Percentiles rank a stretch among this genome's conserved stretches.
These are phyloP conservation scores for Cheirogaleus major DNA, from an alignment of 2,797 vertebrate species.

Conservation along the genomic window DNA sequence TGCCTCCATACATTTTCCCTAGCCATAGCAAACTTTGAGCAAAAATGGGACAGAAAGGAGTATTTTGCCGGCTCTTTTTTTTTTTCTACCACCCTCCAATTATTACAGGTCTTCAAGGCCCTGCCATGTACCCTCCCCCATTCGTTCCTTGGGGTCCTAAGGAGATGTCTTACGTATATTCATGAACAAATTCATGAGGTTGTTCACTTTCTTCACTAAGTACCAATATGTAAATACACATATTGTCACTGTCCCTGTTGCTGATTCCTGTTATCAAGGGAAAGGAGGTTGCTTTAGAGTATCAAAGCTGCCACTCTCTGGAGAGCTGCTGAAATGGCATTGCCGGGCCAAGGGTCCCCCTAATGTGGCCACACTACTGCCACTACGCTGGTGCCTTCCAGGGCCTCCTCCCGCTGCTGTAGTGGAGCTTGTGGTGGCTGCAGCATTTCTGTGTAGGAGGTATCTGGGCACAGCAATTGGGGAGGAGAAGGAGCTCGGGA, in stretches of 20 bases:
- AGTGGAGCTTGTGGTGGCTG: neutral
- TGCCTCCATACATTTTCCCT: neutral
- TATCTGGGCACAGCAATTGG: neutral
- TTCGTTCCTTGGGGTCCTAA: neutral
- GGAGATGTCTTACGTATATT: fast-evolving
- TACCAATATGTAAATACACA: neutral
- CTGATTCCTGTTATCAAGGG: neutral
- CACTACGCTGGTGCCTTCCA: neutral
- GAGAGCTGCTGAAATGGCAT: neutral
- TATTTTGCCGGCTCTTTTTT: neutral
- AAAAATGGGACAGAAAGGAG: neutral
- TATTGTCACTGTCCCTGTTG: neutral
- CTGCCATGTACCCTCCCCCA: neutral
- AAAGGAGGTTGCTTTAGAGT: neutral
- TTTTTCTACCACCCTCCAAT: neutral
- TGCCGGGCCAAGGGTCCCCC: neutral
- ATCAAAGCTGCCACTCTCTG: fast-evolving
- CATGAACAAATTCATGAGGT: neutral
- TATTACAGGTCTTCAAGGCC: neutral
- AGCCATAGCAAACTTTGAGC: neutral
- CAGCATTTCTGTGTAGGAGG: neutral
- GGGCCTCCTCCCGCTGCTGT: neutral
- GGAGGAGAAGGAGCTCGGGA: neutral
- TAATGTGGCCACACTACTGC: fast-evolving
- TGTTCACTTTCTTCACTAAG: neutral